These are phyloP conservation scores for Sciaenops ocellatus DNA, from an alignment of 2,797 vertebrate species.

Conservation along the genomic window DNA sequence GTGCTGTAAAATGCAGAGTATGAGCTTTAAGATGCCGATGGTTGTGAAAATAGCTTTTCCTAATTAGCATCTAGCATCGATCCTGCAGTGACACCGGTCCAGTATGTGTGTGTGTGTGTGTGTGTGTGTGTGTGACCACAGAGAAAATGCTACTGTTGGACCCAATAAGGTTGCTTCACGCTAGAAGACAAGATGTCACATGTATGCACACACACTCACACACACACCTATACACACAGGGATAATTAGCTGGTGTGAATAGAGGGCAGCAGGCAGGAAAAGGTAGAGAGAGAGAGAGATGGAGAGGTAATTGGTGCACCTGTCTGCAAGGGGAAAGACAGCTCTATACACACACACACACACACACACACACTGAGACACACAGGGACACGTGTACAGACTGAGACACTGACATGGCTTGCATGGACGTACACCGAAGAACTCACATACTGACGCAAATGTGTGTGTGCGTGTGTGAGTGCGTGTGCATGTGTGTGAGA, in stretches of 20 bases:
- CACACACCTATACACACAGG: slow-evolving; percentile 13
- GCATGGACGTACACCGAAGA: background rate
- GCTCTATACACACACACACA: slow-evolving; percentile 56
- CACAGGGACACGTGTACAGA: slow-evolving; percentile 3
- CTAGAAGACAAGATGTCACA: slow-evolving; percentile 57
- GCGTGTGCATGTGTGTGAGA: background rate
- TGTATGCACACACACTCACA: background rate
- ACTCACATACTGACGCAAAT: background rate
- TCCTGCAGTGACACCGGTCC: slow-evolving; percentile 40
- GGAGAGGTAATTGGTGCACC: slow-evolving; percentile 79
- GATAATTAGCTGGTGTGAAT: slow-evolving; percentile 78
- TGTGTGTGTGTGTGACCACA: slow-evolving; percentile 11
- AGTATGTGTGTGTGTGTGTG: slow-evolving; percentile 3
- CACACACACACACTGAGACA: slow-evolving; percentile 27
- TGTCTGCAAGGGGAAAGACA: slow-evolving; percentile 68
- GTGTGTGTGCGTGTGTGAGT: slow-evolving; percentile 16
- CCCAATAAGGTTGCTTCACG: slow-evolving; percentile 55
- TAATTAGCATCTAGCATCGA: slow-evolving; percentile 65
- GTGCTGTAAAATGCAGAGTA: slow-evolving; percentile 1
- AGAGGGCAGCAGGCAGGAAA: slow-evolving; percentile 62
- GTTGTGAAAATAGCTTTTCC: slow-evolving; percentile 51
- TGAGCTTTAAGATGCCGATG: slow-evolving; percentile 1
- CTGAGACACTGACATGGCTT: slow-evolving; percentile 19
- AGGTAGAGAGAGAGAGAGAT: slow-evolving; percentile 33
- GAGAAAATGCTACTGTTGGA: slow-evolving; percentile 47